Percentiles rank a stretch among this genome's conserved stretches.
These are phyloP conservation scores for Hemithea aestivaria DNA, from an alignment of 2,888 invertebrate species.

Conservation along the genomic window DNA sequence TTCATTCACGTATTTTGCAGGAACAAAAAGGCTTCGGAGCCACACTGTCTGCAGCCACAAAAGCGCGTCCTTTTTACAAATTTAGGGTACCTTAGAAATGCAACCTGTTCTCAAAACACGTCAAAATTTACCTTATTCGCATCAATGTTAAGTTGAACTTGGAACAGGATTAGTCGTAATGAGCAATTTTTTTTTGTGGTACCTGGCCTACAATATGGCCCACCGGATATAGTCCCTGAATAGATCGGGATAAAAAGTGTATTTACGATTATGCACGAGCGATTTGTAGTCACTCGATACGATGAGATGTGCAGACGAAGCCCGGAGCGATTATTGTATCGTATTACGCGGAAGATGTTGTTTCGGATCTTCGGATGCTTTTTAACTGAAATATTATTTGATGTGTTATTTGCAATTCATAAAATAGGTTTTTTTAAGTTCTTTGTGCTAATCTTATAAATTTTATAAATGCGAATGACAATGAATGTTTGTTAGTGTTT, in stretches of 20 bases:
- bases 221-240: constrained; percentile 71
- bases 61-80: constrained; percentile 61
- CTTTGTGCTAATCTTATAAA: too few relatives aligned
- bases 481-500: too few relatives aligned
- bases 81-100: constrained; percentile 65
- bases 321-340: constrained; percentile 65
- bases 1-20: constrained; percentile 53
- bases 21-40: constrained; percentile 69
- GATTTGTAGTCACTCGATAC: constrained; percentile 75
- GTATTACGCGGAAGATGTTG: constrained; percentile 54
- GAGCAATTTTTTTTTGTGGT: constrained; percentile 58
- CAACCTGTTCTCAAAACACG: constrained; percentile 39
- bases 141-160: constrained; percentile 36
- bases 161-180: constrained; percentile 43
- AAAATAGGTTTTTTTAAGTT: too few relatives aligned
- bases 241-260: constrained; percentile 56
- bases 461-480: too few relatives aligned
- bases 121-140: constrained; percentile 43
- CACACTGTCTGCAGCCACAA: constrained; percentile 74
- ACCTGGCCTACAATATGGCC: constrained; percentile 62
- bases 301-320: constrained; percentile 48
- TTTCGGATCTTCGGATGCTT: constrained; percentile 39
- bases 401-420: constrained; percentile 2
- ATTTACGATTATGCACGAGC: constrained; percentile 76
- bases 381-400: constrained; percentile 10